Evolutionary conservation across 2,113 vertebrate genomes (phyloP).

Genomic region (Neofelis nebulosa): DNA sequence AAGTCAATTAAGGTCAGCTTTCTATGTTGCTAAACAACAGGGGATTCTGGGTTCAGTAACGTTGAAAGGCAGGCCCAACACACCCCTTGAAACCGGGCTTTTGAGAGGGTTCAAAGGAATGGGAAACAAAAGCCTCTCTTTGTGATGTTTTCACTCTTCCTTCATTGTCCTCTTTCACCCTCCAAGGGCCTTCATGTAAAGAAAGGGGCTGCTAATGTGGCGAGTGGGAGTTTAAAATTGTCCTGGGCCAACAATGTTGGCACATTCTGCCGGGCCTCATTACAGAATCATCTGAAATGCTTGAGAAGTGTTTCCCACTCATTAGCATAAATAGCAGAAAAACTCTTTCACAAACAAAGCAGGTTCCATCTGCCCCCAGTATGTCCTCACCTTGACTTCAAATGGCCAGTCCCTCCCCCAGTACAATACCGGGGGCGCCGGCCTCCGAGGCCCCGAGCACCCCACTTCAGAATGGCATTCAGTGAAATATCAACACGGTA

Average conservation of each 20-base stretch:
- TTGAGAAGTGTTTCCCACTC: slow-evolving; percentile 94
- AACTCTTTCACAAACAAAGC: slow-evolving; percentile 93
- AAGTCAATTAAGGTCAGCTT: slow-evolving; percentile 99
- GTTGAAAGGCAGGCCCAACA: slow-evolving; percentile 95
- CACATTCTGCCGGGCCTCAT: slow-evolving; percentile 95
- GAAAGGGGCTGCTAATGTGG: slow-evolving; percentile 97
- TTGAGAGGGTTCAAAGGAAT: slow-evolving; percentile 96
- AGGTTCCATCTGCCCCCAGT: slow-evolving; percentile 97
- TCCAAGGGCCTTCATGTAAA: slow-evolving; percentile 90
- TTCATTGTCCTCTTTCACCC: slow-evolving; percentile 92
- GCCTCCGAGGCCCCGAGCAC: slow-evolving; percentile 89
- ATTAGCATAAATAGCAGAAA: slow-evolving; percentile 95
- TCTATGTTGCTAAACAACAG: slow-evolving; percentile 97
- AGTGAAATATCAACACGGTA: slow-evolving; percentile 88
- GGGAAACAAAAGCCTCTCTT: slow-evolving; percentile 94
- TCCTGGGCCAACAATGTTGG: slow-evolving; percentile 92
- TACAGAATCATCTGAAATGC: slow-evolving; percentile 93
- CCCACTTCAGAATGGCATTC: slow-evolving; percentile 89
- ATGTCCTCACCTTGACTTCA: slow-evolving; percentile 95
- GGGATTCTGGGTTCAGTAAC: slow-evolving; percentile 88
- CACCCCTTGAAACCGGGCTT: slow-evolving; percentile 93
- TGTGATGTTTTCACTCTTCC: slow-evolving; percentile 93
- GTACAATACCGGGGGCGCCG: slow-evolving; percentile 90
- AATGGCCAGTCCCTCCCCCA: slow-evolving; percentile 88
- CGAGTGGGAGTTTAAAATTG: slow-evolving; percentile 98